Evolutionary conservation across 2,113 vertebrate species (phyloP).

Genomic region (Crotophaga sulcirostris): DNA sequence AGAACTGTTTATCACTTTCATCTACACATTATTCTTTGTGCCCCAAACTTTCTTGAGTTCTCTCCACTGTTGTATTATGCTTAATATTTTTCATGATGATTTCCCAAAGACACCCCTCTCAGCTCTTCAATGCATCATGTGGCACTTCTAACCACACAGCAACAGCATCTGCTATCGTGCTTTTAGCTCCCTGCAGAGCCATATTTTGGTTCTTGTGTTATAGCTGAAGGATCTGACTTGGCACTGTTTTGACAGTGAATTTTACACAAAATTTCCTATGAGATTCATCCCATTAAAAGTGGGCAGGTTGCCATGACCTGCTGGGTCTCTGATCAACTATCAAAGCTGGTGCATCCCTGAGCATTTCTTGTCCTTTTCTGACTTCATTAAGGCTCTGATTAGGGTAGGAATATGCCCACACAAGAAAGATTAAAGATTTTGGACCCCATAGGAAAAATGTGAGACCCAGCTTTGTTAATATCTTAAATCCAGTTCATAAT

Average conservation of each 20-base stretch:
- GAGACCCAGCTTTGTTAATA: background rate
- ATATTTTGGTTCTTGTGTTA: conserved; percentile 1
- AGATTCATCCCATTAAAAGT: conserved; percentile 59
- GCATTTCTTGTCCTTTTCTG: background rate
- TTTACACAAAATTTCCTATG: conserved; percentile 57
- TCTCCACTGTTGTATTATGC: background rate
- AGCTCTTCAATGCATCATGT: background rate
- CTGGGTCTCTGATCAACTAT: conserved; percentile 29
- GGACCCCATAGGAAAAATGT: background rate
- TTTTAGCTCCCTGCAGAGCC: conserved; percentile 30
- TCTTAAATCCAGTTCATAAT: background rate
- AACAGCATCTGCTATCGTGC: background rate
- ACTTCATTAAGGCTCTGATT: background rate
- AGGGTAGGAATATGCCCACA: background rate
- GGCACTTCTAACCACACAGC: background rate
- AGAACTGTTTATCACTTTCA: background rate
- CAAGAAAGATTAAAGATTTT: background rate
- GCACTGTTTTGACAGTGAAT: conserved; percentile 50
- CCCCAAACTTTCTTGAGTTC: background rate
- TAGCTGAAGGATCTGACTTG: conserved; percentile 4
- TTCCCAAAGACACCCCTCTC: background rate
- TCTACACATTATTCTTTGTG: fast-evolving
- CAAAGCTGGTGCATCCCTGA: background rate
- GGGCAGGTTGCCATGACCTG: conserved; percentile 54
- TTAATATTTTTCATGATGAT: background rate